Conservation (phyloP, 2,797 vertebrate species). For the Macroramphosus scolopax region DNA sequence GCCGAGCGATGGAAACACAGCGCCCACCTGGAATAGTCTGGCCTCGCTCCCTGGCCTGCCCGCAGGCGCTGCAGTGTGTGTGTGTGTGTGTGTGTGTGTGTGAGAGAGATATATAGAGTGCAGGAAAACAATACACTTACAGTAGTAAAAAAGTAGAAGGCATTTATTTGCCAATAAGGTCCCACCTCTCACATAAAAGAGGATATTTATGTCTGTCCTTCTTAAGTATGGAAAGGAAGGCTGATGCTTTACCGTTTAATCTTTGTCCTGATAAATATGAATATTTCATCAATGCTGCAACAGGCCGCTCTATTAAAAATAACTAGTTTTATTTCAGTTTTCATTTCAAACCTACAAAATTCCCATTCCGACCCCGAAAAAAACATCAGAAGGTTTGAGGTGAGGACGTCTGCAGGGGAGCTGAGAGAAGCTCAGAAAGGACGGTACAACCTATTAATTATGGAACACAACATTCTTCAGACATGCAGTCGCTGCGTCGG, state of each 20-base stretch:
- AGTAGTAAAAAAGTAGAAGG: no score
- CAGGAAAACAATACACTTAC: slow-evolving; percentile 17
- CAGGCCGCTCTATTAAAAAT: no score
- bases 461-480: slow-evolving; percentile 33
- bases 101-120: slow-evolving; percentile 3
- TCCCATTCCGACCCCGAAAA: no score
- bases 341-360: no score
- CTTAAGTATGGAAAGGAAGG: slow-evolving; percentile 31
- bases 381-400: no score
- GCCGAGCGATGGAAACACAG: slow-evolving; percentile 59
- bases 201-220: slow-evolving; percentile 44
- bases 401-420: no score
- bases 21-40: slow-evolving; percentile 72
- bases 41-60: slow-evolving; percentile 60
- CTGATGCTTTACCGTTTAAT: slow-evolving; percentile 23
- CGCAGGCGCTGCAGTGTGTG: slow-evolving; percentile 40
- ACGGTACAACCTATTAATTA: slow-evolving; percentile 34
- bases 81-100: slow-evolving; percentile 30
- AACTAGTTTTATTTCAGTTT: no score
- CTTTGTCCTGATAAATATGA: no score
- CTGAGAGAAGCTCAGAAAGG: slow-evolving; percentile 9
- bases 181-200: slow-evolving; percentile 20
- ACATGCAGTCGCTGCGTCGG: slow-evolving; percentile 8
- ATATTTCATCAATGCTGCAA: no score
- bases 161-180: no score